Evolutionary conservation across 2,888 invertebrate genomes (phyloP), one percentile per base, ranked within the genome.

Genomic region (Polia nebulosa): DNA sequence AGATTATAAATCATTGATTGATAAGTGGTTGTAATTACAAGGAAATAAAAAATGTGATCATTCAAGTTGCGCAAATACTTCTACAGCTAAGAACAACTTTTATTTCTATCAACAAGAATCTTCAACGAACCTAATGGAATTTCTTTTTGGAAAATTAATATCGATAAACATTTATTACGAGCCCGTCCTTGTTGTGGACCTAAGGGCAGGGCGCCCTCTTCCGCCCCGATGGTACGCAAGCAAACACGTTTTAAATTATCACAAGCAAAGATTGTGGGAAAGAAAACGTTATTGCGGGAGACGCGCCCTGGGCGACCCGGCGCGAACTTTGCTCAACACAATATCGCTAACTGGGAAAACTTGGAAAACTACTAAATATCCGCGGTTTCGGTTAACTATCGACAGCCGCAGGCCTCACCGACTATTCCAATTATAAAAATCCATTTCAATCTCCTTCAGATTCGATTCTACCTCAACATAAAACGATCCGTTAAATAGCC

Each of bases 201-300:
- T 78, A 61, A 74, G 80, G 78, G 79, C 81, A 79, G 68, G 80
- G 72, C 65, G 59, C 78, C 66, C 62, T 55, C 80, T 86, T 87
- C 87, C 88, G 66, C 55, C 65, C 64, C 57, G 55, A 74, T 82
- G 85, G 84, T 86, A 86, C 83, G 86, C 88, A 89, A 90, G 86
- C 88, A 89, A 90, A 91, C 91, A 90, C 87, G 83, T 91, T 91
- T 89, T 70, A 91, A 91, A 92, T 90, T 89, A 91, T 90, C 86
- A 87, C 87, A 78, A 83, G 87, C 85, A 85, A 88, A 90, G 86
- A 92, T 90, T 89, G 87, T 85, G 85, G 80, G 83, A 86, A 89
- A 89, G 88, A 89, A 90, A 89, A 88, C 85, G 86, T 87, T 89
- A 89, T 88, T 87, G 87, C 81, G 83, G 76, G 78, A 81, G 83